phyloP scores from a whole-genome alignment of 2,888 invertebrate genomes.

The Polymixis lichenea region DNA sequence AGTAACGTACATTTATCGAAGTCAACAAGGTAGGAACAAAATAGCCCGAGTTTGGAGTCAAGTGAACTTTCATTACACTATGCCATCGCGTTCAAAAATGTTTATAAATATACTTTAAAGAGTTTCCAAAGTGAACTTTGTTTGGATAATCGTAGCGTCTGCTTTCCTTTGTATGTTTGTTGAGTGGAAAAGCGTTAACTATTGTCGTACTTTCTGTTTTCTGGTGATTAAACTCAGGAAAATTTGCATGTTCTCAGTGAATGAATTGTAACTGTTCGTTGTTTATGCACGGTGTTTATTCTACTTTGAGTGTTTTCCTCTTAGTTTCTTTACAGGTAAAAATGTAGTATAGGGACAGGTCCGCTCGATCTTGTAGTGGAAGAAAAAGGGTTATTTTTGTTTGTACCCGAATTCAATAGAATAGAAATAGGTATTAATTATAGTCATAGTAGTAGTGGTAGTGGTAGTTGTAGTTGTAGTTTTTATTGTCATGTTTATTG shows the following conservation, averaged over 20 bases:
- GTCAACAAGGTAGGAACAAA: slow-evolving; percentile 39
- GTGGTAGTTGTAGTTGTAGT: too few species aligned
- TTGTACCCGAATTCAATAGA: background rate
- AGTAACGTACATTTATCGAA: slow-evolving; percentile 47
- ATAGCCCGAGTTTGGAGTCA: slow-evolving; percentile 33
- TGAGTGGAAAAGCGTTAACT: background rate
- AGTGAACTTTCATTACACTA: slow-evolving; percentile 46
- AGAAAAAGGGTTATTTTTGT: too few species aligned
- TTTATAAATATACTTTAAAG: background rate
- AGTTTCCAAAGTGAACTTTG: slow-evolving; percentile 19
- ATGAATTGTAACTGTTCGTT: background rate
- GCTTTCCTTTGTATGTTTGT: background rate
- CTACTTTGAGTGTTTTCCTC: background rate
- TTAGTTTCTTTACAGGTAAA: too few species aligned
- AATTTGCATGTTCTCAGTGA: slow-evolving; percentile 8
- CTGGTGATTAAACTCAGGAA: slow-evolving; percentile 1
- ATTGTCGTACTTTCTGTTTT: background rate
- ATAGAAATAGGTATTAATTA: background rate
- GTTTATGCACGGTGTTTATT: background rate
- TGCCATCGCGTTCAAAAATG: slow-evolving; percentile 30
- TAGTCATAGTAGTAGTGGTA: too few species aligned
- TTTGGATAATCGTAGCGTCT: background rate
- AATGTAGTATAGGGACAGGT: background rate
- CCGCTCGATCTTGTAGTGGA: too few species aligned
- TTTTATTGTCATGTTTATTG: too few species aligned